These are phyloP conservation scores for Yoshiicerus persimilis DNA, from an alignment of 1,140 invertebrate species.

Conservation along the genomic window DNA sequence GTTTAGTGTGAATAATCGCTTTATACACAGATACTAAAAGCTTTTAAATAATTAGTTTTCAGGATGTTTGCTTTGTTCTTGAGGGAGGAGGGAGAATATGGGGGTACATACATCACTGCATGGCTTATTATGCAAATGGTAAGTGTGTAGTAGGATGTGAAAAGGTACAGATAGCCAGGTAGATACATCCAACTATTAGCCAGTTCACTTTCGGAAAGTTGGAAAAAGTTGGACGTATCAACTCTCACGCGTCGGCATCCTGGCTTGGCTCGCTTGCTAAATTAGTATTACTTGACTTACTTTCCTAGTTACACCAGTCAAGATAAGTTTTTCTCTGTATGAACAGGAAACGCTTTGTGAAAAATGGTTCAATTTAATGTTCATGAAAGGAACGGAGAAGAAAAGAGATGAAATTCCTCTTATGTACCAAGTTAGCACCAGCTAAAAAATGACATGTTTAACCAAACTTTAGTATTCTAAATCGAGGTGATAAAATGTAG, in stretches of 20 bases:
- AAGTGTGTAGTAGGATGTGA: background rate
- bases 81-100: background rate
- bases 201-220: background rate
- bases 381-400: background rate
- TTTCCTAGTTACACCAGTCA: background rate
- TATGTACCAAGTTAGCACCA: background rate
- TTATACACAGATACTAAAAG: background rate
- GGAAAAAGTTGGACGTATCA: background rate
- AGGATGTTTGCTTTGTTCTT: background rate
- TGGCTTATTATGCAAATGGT: constrained; percentile 7
- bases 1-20: constrained; percentile 1
- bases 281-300: background rate
- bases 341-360: constrained; percentile 7
- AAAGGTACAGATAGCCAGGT: background rate
- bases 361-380: constrained; percentile 21
- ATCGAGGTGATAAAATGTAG: background rate
- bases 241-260: background rate
- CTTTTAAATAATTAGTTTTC: constrained; percentile 16
- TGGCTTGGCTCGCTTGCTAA: background rate
- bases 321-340: background rate
- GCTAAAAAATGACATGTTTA: background rate
- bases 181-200: background rate
- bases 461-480: background rate
- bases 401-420: background rate
- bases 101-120: background rate